Percentiles rank a stretch among this genome's conserved stretches.
Evolutionary conservation across 2,113 vertebrate genomes (phyloP).

Genomic region (Polypterus bichir): DNA sequence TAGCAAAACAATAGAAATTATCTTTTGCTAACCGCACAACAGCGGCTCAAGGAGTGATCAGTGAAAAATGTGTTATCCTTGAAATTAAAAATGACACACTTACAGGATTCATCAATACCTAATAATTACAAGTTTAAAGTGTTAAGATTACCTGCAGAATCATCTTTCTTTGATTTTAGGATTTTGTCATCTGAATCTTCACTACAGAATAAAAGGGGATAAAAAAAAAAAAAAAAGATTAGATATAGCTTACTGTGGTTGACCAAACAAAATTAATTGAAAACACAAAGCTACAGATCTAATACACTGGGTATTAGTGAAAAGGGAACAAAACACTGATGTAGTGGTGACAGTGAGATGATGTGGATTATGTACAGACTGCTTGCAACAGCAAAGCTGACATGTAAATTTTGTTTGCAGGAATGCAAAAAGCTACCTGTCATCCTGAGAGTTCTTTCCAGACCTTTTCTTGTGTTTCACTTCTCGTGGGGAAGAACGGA

Average conservation of each 20-base stretch:
- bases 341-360: no score
- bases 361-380: no score
- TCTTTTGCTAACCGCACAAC: no score
- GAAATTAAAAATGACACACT: not conserved
- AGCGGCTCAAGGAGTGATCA: no score
- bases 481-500: constrained; percentile 79
- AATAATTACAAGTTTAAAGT: not conserved
- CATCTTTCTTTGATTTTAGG: constrained; percentile 84
- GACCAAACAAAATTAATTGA: not conserved
- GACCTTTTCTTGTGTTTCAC: constrained; percentile 81
- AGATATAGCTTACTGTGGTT: not conserved
- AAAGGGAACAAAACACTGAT: no score
- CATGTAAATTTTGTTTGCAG: no score
- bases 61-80: no score
- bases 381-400: no score
- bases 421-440: constrained; percentile 54
- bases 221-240: constrained; percentile 9
- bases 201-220: constrained; percentile 41
- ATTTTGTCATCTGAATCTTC: constrained; percentile 95
- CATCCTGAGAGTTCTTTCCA: constrained; percentile 92
- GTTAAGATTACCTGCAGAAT: constrained; percentile 73
- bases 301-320: not conserved
- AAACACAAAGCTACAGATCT: no score
- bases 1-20: no score
- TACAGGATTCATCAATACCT: constrained; percentile 5